Evolutionary conservation across 2,888 invertebrate species (phyloP), one percentile per base, ranked within the genome.

Genomic region (Ptychoptera contaminata): DNA sequence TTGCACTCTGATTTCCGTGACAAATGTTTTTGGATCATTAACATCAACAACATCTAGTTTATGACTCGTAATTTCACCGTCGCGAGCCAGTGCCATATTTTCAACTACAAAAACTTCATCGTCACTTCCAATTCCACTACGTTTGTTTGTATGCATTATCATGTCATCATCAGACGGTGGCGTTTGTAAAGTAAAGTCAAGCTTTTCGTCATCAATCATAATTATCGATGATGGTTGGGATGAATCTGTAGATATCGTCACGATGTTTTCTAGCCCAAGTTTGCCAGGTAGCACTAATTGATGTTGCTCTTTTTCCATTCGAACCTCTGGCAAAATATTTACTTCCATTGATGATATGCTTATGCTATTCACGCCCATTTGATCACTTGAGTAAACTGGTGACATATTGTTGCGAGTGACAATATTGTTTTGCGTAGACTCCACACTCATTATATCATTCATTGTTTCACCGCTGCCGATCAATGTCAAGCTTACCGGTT

Each of bases 221-320:
- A 53, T 51, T 15, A 54, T 53, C 8, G 53, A 53, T 34, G 59
- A 48, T 5, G 65, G 62, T 44, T 60, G 60, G 47, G 53, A 56
- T 51, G 69, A 69, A 45, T 69, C 66, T 46, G 66, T 66, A 51
- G 45, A 46, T 35, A 71, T 69, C 5, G 70, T 71, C 29, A 71
- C 68, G 30, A 48, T 40, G 45, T 47, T 50, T 44, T 50, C 48
- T 12, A 40, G 11, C 12, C 35, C 35, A 10, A 45, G 6, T 14
- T 34, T 39, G 7, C 38, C 41, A 8, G 45, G 23, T 16, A 35
- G 15, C 9, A 37, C 14, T 15, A 38, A 11, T 29, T 47, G 23
- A 39, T 44, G 23, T 23, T 23, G 23, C 7, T 23, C 23, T 7
- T 23, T 23, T 5, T 23, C 23, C 32, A 32, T 42, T 16, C n/a